Evolutionary conservation across 2,113 vertebrate genomes (phyloP).

Genomic region (Boleophthalmus pectinirostris): DNA sequence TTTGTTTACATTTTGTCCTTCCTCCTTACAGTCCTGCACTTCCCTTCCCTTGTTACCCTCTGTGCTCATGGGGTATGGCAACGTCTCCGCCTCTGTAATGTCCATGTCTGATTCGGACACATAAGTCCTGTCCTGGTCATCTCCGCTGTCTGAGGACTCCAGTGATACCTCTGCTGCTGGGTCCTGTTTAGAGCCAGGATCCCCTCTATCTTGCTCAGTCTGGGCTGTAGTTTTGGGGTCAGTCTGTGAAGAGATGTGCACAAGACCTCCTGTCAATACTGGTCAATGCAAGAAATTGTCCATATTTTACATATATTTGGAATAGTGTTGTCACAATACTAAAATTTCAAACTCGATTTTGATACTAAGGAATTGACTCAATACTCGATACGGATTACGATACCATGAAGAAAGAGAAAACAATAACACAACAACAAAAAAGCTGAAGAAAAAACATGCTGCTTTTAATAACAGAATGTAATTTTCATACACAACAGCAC

Average conservation of each 20-base stretch:
- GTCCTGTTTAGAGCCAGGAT: conserved; percentile 1
- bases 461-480: too few relatives aligned
- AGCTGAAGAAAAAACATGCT: too few relatives aligned
- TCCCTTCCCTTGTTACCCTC: conserved; percentile 11
- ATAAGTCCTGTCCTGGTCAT: conserved; percentile 19
- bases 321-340: background rate
- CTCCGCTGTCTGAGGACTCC: conserved; percentile 24
- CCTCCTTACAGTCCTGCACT: background rate
- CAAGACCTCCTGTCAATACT: background rate
- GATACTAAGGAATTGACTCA: too few relatives aligned
- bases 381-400: too few relatives aligned
- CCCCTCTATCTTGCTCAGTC: conserved; percentile 6
- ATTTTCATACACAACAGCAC: too few relatives aligned
- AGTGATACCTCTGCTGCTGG: background rate
- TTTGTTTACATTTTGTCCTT: background rate
- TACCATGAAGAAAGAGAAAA: too few relatives aligned
- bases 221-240: conserved; percentile 1
- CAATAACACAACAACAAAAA: too few relatives aligned
- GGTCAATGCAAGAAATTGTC: background rate
- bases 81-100: conserved; percentile 45
- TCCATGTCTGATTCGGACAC: conserved; percentile 65
- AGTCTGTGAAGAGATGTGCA: conserved; percentile 26
- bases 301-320: background rate
- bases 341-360: too few relatives aligned
- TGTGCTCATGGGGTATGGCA: conserved; percentile 21